phyloP scores from a whole-genome alignment of 2,888 invertebrate genomes.

The Andrena flavipes region DNA sequence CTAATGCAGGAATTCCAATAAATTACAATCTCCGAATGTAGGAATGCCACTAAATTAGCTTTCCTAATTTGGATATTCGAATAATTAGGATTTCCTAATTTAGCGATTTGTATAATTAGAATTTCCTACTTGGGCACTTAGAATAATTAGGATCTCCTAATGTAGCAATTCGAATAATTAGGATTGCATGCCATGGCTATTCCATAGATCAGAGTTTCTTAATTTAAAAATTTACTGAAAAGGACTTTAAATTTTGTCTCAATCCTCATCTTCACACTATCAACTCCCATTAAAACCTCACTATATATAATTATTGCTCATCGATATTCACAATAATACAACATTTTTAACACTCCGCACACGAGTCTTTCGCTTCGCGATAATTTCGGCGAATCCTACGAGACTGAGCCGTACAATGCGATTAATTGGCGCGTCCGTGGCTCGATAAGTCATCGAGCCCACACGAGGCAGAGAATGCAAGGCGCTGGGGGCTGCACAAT shows the following conservation, averaged over 20 bases:
- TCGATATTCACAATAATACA: neutral
- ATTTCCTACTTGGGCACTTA: neutral
- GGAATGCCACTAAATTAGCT: neutral
- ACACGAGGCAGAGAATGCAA: conserved; percentile 30
- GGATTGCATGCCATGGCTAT: neutral
- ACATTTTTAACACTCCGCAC: neutral
- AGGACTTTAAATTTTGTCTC: no score
- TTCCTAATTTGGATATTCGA: neutral
- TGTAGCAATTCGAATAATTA: neutral
- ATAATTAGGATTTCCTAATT: neutral
- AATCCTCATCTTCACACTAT: neutral
- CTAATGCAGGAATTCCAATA: neutral
- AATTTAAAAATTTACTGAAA: neutral
- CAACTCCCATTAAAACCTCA: no score
- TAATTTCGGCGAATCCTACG: conserved; percentile 47
- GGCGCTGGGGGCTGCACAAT: conserved; percentile 32
- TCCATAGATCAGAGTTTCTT: neutral
- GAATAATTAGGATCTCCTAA: neutral
- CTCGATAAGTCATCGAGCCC: conserved; percentile 44
- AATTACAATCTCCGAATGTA: neutral
- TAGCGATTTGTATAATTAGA: neutral
- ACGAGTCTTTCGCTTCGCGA: conserved; percentile 6
- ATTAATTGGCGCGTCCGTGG: conserved; percentile 45
- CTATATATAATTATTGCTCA: neutral
- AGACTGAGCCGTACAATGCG: conserved; percentile 38